Percentiles rank a stretch among this genome's conserved stretches.
Evolutionary conservation across 2,888 invertebrate species (phyloP).

Genomic region (Tachina grossa): DNA sequence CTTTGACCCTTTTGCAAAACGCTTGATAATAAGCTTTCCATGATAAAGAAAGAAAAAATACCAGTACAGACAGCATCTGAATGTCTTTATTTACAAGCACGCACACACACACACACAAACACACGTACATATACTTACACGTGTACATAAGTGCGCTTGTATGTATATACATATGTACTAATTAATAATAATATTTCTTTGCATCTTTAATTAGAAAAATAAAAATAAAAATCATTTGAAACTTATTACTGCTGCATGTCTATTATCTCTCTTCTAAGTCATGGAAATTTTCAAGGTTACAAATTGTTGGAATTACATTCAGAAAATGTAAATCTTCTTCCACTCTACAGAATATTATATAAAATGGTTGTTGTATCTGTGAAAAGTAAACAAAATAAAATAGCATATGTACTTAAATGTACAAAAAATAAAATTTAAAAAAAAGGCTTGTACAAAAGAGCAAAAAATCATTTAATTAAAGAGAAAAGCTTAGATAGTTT

Average conservation of each 20-base stretch:
- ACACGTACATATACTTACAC: not conserved
- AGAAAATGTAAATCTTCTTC: constrained; percentile 65
- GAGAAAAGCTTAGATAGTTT: constrained; percentile 1
- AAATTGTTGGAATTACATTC: constrained; percentile 64
- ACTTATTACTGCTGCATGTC: constrained; percentile 48
- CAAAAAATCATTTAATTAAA: not conserved
- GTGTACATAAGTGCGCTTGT: not conserved
- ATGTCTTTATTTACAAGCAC: constrained; percentile 40
- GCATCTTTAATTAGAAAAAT: constrained; percentile 68
- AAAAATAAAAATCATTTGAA: constrained; percentile 41
- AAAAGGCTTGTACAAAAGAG: constrained; percentile 15
- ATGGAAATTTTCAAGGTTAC: constrained; percentile 71
- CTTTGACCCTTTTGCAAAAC: constrained; percentile 65
- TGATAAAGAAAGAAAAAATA: constrained; percentile 62
- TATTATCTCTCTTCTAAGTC: constrained; percentile 69
- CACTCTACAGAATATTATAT: not conserved
- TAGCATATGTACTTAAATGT: not conserved
- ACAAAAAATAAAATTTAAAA: no score
- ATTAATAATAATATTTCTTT: constrained; percentile 70
- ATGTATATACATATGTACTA: constrained; percentile 34
- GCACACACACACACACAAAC: not conserved
- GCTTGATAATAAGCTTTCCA: constrained; percentile 64
- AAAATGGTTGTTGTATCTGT: not conserved
- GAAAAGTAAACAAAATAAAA: constrained; percentile 2
- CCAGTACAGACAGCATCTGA: constrained; percentile 15